Percentiles rank a stretch among this genome's conserved stretches.
These are phyloP conservation scores for Coregonus sp. DNA, from an alignment of 2,797 vertebrate genomes.

Conservation along the genomic window DNA sequence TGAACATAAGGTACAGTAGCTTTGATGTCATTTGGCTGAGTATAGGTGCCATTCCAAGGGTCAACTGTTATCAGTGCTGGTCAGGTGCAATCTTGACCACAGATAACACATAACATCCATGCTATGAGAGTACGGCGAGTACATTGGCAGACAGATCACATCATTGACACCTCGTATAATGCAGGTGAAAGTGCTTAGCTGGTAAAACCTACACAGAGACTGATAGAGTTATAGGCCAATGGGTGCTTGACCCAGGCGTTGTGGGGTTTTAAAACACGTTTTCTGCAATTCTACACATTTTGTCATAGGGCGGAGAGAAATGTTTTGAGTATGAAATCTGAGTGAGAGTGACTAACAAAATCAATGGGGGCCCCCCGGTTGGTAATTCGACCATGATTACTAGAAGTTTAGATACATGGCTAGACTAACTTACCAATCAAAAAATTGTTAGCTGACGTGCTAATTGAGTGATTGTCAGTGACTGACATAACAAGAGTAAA, in stretches of 20 bases:
- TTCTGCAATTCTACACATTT: neutral
- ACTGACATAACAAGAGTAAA: no score
- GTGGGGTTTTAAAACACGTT: neutral
- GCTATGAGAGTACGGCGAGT: neutral
- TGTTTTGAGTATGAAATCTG: no score
- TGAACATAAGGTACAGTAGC: slow-evolving; percentile 17
- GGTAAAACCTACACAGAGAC: slow-evolving; percentile 20
- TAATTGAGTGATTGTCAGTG: no score
- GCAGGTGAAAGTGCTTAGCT: slow-evolving; percentile 24
- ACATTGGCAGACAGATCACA: neutral
- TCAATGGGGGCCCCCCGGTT: no score
- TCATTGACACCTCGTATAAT: neutral
- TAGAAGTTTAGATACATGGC: no score
- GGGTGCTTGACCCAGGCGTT: slow-evolving; percentile 2
- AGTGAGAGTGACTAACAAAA: no score
- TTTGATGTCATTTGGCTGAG: slow-evolving; percentile 6
- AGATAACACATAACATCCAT: slow-evolving; percentile 9
- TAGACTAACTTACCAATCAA: no score
- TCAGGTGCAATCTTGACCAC: slow-evolving; percentile 10
- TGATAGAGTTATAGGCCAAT: slow-evolving; percentile 8
- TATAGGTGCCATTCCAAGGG: slow-evolving; percentile 20
- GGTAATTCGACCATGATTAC: no score
- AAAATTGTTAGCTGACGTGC: no score
- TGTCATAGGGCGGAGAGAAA: no score
- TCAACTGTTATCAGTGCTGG: neutral